Base-by-base conservation (phyloP, 2,888 invertebrate genomes). In the Tetramorium bicarinatum region DNA sequence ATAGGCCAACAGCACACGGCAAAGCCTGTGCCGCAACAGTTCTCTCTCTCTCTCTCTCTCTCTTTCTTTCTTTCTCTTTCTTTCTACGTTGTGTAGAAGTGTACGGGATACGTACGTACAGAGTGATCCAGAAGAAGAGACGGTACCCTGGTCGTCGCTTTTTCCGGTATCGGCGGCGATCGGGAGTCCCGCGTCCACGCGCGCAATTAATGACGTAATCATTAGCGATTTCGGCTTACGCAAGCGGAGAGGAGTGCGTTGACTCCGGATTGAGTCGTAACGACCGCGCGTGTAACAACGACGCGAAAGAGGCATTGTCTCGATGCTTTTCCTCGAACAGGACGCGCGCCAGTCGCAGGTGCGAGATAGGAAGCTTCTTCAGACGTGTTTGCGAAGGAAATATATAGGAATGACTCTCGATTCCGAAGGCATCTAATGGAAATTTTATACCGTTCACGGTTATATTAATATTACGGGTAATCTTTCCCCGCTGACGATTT, bases 1-100 rank as follows among this genome's bases (percentile, higher is more conserved):
- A 93, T 92, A 92, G 92, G 88, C 92, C 91, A 90, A 88, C 90
- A 87, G 83, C 72, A 47, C 87, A 89, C 88, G 87, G 87, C 90
- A 88, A 91, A 91, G 91, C 89, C 90, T 85, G 66, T 84, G 85
- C 83, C 85, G 79, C 72, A 56, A 59, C 88, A 86, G 84, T 4
- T 34, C 29, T 34, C 29, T 34, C 4, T 34, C 4, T 34, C 4
- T 34, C 29, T 3, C 29, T 34, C 29, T 3, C 29, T 29, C 29
- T 2, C 29, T 29, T 2, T 29, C 29, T 34, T 4, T 34, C 29
- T 34, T 2, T 29, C 29, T 34, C 29, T 34, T 34, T 34, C 29
- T 34, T 34, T 4, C 87, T 83, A 89, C 85, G 84, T 87, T 82
- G 86, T 87, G n/a, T n/a, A n/a, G n/a, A n/a, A n/a, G n/a, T n/a